A percentile compares a stretch with the other conserved stretches of the same genome.
Conservation (phyloP, 2,797 vertebrate genomes). For the Crenichthys baileyi region DNA sequence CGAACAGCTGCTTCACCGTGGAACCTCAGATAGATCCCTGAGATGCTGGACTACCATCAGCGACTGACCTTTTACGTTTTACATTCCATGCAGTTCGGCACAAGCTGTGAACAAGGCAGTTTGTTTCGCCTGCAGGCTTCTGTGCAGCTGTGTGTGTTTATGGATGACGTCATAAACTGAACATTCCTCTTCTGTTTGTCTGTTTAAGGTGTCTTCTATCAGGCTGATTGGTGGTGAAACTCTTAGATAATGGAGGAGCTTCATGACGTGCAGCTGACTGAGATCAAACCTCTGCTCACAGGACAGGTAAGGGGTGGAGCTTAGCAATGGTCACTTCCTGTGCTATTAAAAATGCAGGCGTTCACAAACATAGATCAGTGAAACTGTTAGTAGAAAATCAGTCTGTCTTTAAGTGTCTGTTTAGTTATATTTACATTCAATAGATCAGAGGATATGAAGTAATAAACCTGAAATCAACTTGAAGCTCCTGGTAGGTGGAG, state of each 20-base stretch:
- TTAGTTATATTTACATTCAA: no score
- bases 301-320: conserved; percentile 84
- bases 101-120: background rate
- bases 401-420: no score
- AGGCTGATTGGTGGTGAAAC: conserved; percentile 41
- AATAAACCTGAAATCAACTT: background rate
- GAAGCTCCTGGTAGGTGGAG: background rate
- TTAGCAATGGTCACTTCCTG: background rate
- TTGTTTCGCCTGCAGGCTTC: no score
- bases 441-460: background rate
- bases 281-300: conserved; percentile 94
- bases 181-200: background rate
- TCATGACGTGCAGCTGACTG: conserved; percentile 93
- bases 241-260: conserved; percentile 88
- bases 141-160: background rate
- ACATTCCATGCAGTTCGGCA: no score
- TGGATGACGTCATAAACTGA: background rate
- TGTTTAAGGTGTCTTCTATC: conserved; percentile 11
- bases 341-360: no score
- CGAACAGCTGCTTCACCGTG: background rate
- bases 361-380: no score
- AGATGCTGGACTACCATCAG: background rate
- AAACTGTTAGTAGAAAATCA: no score
- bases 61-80: background rate
- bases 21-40: background rate